Evolutionary conservation across 2,113 vertebrate species (phyloP), one percentile per base, ranked within the genome.

Genomic region (Protobothrops mucrosquamatus): DNA sequence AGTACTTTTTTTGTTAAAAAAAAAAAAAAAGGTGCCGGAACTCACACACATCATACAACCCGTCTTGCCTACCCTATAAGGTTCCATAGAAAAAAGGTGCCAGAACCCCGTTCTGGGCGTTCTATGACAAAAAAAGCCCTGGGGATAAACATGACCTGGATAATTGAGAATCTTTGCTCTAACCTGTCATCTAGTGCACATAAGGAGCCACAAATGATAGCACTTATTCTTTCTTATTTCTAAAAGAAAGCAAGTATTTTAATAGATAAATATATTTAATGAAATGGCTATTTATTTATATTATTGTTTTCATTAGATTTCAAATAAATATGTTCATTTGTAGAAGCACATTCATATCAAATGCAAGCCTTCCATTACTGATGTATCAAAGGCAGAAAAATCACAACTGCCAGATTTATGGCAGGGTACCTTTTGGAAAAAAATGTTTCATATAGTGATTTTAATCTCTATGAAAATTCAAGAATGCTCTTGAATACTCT

Each of bases 391-490:
- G 69, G 55, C 4, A 52, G 22, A 48, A 89, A 57, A 89, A 74
- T 51, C 69, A n/a, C 64, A 89, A n/a, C 6, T 89, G 3, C 18
- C 48, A 56, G 29, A 29, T 43, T 85, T 6, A 48, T 20, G 7
- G 20, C 48, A 51, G 24, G 54, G 11, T 2, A 74, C 0, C 61
- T 26, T 89, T 89, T 85, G 81, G 51, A 91, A 54, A 69, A 0
- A 57, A 9, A 54, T 95, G 20, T 23, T 85, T 91, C 34, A 92
- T 59, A 69, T 26, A 81, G 43, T 3, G 2, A 26, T 43, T 93
- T 57, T 29, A 52, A 92, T 94, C 43, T 85, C 91, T 87, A 94
- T 43, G 51, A 89, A 51, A 93, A 94, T 94, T 89, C 94, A 91
- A 93, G 89, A 55, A 86, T 52, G 91, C 85, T 51, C 55, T 89